phyloP scores from a whole-genome alignment of 2,113 vertebrate species.

The Eulemur macaco region DNA sequence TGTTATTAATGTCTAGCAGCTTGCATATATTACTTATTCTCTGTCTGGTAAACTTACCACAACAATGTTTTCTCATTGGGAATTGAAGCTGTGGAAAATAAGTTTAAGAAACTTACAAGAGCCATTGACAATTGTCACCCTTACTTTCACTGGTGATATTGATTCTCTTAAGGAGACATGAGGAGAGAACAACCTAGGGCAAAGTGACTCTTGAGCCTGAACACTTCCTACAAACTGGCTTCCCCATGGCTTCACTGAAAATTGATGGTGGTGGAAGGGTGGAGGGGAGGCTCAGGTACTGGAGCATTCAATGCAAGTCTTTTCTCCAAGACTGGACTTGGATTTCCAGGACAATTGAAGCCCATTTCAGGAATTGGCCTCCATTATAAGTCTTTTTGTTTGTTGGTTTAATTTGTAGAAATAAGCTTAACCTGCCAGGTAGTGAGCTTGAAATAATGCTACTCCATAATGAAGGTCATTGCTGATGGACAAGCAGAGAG shows the following conservation, averaged over 20 bases:
- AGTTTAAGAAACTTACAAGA: not conserved
- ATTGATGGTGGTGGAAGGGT: too few relatives aligned
- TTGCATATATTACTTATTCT: not conserved
- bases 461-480: conserved; percentile 42
- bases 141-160: not conserved
- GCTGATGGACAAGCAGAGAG: conserved; percentile 50
- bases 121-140: not conserved
- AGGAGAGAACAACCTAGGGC: not conserved
- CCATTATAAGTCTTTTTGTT: conserved; percentile 8
- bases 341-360: not conserved
- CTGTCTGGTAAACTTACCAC: not conserved
- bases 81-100: conserved; percentile 34
- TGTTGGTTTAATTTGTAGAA: conserved; percentile 55
- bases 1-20: not conserved
- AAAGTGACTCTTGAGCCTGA: conserved; percentile 3
- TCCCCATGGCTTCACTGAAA: not conserved
- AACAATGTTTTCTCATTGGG: not conserved
- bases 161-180: conserved; percentile 1
- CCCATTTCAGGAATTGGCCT: conserved; percentile 22
- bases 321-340: not conserved
- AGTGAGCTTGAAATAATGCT: not conserved
- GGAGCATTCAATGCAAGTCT: not conserved
- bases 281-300: not conserved
- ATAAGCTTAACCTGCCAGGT: conserved; percentile 32
- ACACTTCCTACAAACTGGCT: not conserved